A percentile compares a stretch with the other conserved stretches of the same genome.
These are phyloP conservation scores for Hiodon alosoides DNA, from an alignment of 2,113 vertebrate genomes.

Conservation along the genomic window DNA sequence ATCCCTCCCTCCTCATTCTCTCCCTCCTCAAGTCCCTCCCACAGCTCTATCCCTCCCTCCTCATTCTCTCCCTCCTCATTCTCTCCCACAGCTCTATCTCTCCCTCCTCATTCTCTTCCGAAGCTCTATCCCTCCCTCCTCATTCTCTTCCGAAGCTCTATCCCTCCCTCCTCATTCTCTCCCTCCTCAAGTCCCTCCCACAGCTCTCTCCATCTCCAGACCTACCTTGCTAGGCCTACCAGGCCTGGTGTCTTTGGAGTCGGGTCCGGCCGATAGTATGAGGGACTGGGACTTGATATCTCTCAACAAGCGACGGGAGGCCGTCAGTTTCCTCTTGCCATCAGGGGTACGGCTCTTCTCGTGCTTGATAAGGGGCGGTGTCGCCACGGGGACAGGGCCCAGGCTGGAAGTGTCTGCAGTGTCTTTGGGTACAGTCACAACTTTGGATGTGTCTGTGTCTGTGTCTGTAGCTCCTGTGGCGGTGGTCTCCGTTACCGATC, in stretches of 20 bases:
- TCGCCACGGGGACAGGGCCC: neutral
- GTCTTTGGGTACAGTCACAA: constrained; percentile 32
- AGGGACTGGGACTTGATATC: constrained; percentile 91
- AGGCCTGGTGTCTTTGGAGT: constrained; percentile 63
- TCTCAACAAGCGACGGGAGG: constrained; percentile 69
- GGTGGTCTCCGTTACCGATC: constrained; percentile 50
- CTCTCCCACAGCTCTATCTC: too few species aligned
- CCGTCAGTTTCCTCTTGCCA: constrained; percentile 65
- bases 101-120: too few species aligned
- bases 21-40: too few species aligned
- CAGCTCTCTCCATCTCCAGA: neutral
- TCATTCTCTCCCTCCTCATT: too few species aligned
- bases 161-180: neutral
- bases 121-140: too few species aligned
- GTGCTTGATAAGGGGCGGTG: constrained; percentile 14
- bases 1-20: too few species aligned
- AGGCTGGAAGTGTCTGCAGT: constrained; percentile 28
- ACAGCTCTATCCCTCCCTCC: too few species aligned
- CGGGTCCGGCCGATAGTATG: constrained; percentile 77
- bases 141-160: too few species aligned
- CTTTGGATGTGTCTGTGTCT: constrained; percentile 1
- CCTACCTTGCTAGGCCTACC: constrained; percentile 70
- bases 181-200: neutral
- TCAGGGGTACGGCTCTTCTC: constrained; percentile 64
- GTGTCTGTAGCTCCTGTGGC: constrained; percentile 32